phyloP scores from a whole-genome alignment of 2,797 vertebrate species.

The Typhlichthys subterraneus region DNA sequence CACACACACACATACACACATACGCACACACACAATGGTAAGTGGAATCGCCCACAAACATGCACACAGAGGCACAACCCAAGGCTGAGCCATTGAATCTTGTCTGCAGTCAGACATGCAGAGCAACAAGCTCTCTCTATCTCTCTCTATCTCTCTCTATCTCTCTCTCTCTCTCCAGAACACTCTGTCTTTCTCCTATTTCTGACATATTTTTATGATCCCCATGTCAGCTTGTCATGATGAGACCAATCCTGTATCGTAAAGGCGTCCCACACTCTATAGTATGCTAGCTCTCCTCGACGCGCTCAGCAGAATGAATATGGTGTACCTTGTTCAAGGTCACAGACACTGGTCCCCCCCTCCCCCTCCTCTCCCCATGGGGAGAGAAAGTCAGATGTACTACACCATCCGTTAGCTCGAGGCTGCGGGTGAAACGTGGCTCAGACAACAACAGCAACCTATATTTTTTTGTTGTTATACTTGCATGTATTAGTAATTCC shows the following conservation, averaged over 20 bases:
- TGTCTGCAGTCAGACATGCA: slow-evolving; percentile 2
- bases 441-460: slow-evolving; percentile 30
- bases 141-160: slow-evolving; percentile 17
- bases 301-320: slow-evolving; percentile 46
- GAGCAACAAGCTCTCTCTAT: slow-evolving; percentile 9
- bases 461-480: slow-evolving; percentile 33
- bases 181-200: slow-evolving; percentile 36
- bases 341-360: slow-evolving; percentile 52
- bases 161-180: too few species aligned
- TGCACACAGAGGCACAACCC: neutral
- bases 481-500: slow-evolving; percentile 52
- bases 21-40: neutral
- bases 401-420: slow-evolving; percentile 34
- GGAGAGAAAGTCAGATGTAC: slow-evolving; percentile 30
- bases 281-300: slow-evolving; percentile 44
- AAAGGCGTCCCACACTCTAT: slow-evolving; percentile 32
- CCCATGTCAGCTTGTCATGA: slow-evolving; percentile 54
- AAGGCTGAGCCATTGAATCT: neutral
- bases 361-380: slow-evolving; percentile 7
- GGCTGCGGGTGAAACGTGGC: slow-evolving; percentile 30
- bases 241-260: slow-evolving; percentile 48
- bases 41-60: neutral
- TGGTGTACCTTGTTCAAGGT: slow-evolving; percentile 62
- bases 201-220: slow-evolving; percentile 52
- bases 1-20: slow-evolving; percentile 15